Evolutionary conservation across 1,140 invertebrate species (phyloP).

Genomic region (Mya arenaria): DNA sequence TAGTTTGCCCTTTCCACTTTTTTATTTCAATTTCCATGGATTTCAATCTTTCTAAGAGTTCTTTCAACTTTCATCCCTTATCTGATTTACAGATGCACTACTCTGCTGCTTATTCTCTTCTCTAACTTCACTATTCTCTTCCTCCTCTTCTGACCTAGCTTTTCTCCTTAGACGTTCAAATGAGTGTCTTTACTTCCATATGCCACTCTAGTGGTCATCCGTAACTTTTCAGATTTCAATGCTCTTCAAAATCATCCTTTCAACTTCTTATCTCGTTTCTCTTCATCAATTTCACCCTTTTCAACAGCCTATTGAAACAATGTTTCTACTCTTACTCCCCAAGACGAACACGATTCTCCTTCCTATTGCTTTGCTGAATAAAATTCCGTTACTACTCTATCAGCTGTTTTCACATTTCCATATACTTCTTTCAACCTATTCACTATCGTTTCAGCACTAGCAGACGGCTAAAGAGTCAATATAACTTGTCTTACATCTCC

Average conservation of each 20-base stretch:
- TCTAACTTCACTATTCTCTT: too few relatives aligned
- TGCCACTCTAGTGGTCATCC: background rate
- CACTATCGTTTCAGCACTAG: background rate
- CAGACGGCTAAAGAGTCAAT: background rate
- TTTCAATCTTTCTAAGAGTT: too few relatives aligned
- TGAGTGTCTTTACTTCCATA: background rate
- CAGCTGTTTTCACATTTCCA: background rate
- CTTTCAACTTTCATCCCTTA: too few relatives aligned
- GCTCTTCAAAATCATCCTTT: conserved; percentile 1
- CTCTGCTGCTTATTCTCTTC: too few relatives aligned
- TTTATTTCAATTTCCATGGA: too few relatives aligned
- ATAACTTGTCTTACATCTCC: background rate
- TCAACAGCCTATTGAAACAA: background rate
- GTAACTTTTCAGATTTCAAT: background rate
- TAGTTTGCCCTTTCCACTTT: too few relatives aligned
- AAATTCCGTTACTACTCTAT: background rate
- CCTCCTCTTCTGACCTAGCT: background rate
- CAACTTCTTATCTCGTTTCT: background rate
- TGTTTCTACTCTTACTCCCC: background rate
- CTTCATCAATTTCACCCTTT: background rate
- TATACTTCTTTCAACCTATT: background rate
- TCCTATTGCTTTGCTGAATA: background rate
- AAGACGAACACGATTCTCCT: background rate
- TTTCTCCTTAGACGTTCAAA: conserved; percentile 1
- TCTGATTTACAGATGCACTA: too few relatives aligned